These are phyloP conservation scores for Typhlomys cinereus DNA, from an alignment of 2,113 vertebrate species.

Conservation along the genomic window DNA sequence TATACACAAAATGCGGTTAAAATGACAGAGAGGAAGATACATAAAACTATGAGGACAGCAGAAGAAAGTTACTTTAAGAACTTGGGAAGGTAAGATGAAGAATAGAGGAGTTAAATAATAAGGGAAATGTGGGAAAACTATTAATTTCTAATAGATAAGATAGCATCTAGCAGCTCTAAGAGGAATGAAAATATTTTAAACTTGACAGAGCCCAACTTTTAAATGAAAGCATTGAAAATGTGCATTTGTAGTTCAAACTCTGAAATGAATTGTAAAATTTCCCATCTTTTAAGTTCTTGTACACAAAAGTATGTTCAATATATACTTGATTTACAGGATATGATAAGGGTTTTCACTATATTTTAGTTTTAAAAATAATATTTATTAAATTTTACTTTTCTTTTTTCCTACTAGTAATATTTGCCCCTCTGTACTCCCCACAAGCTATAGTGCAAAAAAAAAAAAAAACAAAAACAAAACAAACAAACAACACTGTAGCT, in stretches of 20 bases:
- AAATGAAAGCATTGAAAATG: not conserved
- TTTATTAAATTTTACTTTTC: not conserved
- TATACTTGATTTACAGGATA: not conserved
- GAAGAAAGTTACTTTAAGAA: not conserved
- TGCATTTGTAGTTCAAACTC: not conserved
- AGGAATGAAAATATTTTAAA: slow-evolving; percentile 4
- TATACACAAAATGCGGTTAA: not conserved
- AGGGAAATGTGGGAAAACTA: not conserved
- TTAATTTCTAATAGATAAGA: not conserved
- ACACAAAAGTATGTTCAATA: not conserved
- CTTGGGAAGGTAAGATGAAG: not conserved
- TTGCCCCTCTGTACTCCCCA: accelerated
- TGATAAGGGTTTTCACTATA: not conserved
- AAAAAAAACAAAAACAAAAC: no score
- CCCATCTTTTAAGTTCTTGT: not conserved
- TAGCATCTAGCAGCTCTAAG: not conserved
- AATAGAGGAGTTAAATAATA: not conserved
- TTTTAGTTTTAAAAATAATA: slow-evolving; percentile 32
- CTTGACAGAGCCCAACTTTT: not conserved
- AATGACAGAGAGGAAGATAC: not conserved
- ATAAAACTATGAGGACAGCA: not conserved
- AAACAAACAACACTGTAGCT: not conserved
- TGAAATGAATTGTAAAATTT: not conserved
- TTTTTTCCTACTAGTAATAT: not conserved
- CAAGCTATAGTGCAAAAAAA: not conserved